These are phyloP conservation scores for Neostethus bicornis DNA, from an alignment of 2,797 vertebrate genomes.

Conservation along the genomic window DNA sequence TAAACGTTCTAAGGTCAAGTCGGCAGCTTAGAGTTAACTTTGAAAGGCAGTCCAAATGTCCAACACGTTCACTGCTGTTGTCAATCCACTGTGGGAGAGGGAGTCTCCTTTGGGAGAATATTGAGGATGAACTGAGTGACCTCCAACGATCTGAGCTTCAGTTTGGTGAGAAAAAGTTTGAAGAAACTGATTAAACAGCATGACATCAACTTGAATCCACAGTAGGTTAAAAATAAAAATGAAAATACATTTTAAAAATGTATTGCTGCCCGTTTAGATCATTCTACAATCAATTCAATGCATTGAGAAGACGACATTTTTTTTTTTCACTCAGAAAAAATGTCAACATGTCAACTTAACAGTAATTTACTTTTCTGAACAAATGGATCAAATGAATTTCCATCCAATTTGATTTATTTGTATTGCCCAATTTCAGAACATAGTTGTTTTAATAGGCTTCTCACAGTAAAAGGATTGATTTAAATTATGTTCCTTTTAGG, in stretches of 20 bases:
- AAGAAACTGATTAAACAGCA: slow-evolving; percentile 26
- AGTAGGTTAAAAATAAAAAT: slow-evolving; percentile 31
- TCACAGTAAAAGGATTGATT: too few species aligned
- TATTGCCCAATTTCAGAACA: too few species aligned
- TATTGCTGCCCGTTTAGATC: slow-evolving; percentile 19
- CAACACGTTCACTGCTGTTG: slow-evolving; percentile 21
- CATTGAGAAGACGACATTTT: slow-evolving; percentile 33
- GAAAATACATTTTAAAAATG: slow-evolving; percentile 34
- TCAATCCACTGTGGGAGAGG: slow-evolving; percentile 7
- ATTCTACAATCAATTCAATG: slow-evolving; percentile 47
- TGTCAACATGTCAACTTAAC: slow-evolving; percentile 12
- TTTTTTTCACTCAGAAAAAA: too few species aligned
- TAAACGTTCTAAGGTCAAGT: slow-evolving; percentile 44
- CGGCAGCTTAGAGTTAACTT: slow-evolving; percentile 40
- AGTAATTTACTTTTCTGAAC: slow-evolving; percentile 1
- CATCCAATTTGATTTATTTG: too few species aligned
- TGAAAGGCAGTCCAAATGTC: slow-evolving; percentile 46
- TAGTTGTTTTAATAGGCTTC: too few species aligned
- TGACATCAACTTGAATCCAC: too few species aligned
- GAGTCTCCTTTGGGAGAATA: slow-evolving; percentile 23
- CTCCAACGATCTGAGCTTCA: neutral
- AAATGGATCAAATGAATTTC: slow-evolving; percentile 1
- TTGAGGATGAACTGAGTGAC: slow-evolving; percentile 40
- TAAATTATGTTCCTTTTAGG: too few species aligned
- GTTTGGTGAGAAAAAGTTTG: neutral